These are phyloP conservation scores for Agrilus mali DNA, from an alignment of 2,888 invertebrate genomes.

Conservation along the genomic window DNA sequence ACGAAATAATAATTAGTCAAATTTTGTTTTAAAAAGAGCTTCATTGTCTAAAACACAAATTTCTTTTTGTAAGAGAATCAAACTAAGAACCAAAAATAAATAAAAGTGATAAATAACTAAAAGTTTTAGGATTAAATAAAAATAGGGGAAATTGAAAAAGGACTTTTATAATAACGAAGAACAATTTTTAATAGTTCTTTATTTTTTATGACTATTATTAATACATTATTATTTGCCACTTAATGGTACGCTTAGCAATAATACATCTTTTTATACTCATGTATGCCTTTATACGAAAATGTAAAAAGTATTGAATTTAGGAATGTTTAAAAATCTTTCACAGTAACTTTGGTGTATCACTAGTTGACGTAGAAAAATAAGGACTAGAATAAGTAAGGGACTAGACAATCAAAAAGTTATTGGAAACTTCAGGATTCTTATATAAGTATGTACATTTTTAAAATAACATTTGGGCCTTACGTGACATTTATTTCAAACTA, in stretches of 20 bases:
- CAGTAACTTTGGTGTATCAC: conserved; percentile 21
- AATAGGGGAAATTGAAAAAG: too few relatives aligned
- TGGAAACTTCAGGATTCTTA: conserved; percentile 1
- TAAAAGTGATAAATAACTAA: too few relatives aligned
- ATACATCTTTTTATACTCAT: conserved; percentile 25
- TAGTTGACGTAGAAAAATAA: conserved; percentile 21
- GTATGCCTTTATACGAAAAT: conserved; percentile 29
- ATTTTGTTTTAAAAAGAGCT: too few relatives aligned
- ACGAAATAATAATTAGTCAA: too few relatives aligned
- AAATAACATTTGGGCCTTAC: not conserved
- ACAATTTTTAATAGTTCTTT: conserved; percentile 20
- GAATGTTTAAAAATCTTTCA: conserved; percentile 13
- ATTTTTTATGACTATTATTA: conserved; percentile 25
- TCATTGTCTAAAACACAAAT: too few relatives aligned
- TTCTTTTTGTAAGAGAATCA: too few relatives aligned
- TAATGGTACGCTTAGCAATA: conserved; percentile 30
- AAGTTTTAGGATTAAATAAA: too few relatives aligned
- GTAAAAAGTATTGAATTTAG: conserved; percentile 24
- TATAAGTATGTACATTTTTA: conserved; percentile 5
- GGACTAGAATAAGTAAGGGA: conserved; percentile 21
- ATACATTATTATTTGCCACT: conserved; percentile 31
- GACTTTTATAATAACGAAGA: too few relatives aligned
- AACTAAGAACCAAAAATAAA: too few relatives aligned
- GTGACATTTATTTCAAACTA: conserved; percentile 8
- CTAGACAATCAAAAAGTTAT: conserved; percentile 14